phyloP scores from a whole-genome alignment of 2,113 vertebrate genomes.

The Ariopsis seemanni region DNA sequence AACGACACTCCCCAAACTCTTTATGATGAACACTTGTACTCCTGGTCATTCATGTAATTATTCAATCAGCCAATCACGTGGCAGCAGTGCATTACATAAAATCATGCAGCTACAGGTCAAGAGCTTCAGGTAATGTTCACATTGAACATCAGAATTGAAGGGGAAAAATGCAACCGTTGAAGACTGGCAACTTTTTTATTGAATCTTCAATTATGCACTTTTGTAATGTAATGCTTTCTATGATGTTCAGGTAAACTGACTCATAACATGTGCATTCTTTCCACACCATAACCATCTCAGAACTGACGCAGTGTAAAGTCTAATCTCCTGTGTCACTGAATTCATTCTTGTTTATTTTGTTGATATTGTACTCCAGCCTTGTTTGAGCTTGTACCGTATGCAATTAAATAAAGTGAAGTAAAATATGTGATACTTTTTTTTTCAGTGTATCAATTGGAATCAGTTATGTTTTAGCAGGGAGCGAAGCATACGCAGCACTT shows the following conservation, averaged over 20 bases:
- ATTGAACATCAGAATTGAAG: background rate
- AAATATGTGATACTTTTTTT: background rate
- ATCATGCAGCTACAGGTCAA: background rate
- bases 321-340: background rate
- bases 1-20: background rate
- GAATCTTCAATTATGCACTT: too few species aligned
- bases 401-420: background rate
- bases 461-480: conserved; percentile 72
- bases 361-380: background rate
- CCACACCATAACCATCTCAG: background rate
- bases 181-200: background rate
- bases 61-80: background rate
- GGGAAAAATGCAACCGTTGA: too few species aligned
- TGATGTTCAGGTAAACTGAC: background rate
- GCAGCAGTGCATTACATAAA: background rate
- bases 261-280: background rate
- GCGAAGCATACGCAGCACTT: conserved; percentile 69
- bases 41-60: background rate
- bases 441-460: conserved; percentile 69
- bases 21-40: background rate
- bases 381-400: background rate
- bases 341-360: background rate
- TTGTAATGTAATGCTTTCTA: background rate
- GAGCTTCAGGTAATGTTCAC: background rate
- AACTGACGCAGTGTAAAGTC: background rate